Evolutionary conservation across 2,888 invertebrate species (phyloP).

Genomic region (Drosophila meridiana): DNA sequence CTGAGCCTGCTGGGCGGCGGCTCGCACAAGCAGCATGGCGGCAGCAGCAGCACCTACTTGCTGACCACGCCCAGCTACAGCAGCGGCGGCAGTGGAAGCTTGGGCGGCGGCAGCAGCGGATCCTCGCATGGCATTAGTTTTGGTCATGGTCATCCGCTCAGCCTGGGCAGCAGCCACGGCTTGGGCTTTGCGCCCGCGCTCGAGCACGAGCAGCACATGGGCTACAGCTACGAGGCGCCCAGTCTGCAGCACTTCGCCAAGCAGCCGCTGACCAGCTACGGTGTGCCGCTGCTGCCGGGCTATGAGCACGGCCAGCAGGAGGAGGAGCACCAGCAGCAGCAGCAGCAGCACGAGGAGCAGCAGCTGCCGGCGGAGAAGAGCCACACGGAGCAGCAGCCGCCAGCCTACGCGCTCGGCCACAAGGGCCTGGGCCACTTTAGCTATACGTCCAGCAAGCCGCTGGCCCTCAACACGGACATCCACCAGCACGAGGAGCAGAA

Average conservation of each 20-base stretch:
- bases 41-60: constrained; percentile 43
- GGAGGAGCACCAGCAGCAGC: background rate
- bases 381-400: constrained; percentile 58
- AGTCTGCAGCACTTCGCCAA: constrained; percentile 47
- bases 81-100: constrained; percentile 34
- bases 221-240: constrained; percentile 61
- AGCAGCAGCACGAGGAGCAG: constrained; percentile 8
- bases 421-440: constrained; percentile 83
- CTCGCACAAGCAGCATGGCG: constrained; percentile 53
- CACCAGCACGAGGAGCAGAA: constrained; percentile 40
- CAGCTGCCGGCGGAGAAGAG: constrained; percentile 38
- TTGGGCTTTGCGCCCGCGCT: constrained; percentile 17
- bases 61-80: constrained; percentile 44
- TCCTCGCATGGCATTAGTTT: constrained; percentile 20
- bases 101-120: constrained; percentile 12
- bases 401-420: constrained; percentile 82
- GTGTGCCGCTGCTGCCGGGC: constrained; percentile 60
- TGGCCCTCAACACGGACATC: constrained; percentile 76
- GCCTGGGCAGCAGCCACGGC: constrained; percentile 25
- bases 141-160: constrained; percentile 21
- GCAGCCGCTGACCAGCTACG: constrained; percentile 60
- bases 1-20: constrained; percentile 35
- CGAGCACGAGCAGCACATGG: constrained; percentile 50
- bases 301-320: constrained; percentile 46
- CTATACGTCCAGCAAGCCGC: constrained; percentile 80